Evolutionary conservation across 2,888 invertebrate genomes (phyloP), one percentile per base, ranked within the genome.

Genomic region (Eulithis prunata): DNA sequence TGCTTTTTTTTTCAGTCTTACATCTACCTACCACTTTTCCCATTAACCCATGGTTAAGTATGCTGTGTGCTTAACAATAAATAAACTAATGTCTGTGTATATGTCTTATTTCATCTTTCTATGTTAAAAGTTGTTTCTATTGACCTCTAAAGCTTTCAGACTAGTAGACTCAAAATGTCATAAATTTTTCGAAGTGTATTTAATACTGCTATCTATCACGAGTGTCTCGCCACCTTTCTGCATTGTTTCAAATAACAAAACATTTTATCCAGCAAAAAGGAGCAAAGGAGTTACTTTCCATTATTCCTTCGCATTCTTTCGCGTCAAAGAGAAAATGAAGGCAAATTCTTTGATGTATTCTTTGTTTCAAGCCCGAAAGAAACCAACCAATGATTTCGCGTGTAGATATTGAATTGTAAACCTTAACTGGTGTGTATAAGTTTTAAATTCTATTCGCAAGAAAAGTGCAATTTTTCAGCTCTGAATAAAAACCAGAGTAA

Each of bases 311-410:
- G 64, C 71, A 70, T 74, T 74, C 70, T 68, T 71, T 70, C 32
- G 67, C 71, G 69, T 72, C 68, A 70, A 74, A 72, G 72, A 51
- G 54, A 64, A 63, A 69, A 69, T 62, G 63, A 72, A 75, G 71
- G 73, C 60, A 67, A 68, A 69, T 70, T 66, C 67, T 70, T 61
- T 68, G 73, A 74, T 75, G 71, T 75, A 78, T 76, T 69, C 70
- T 72, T 69, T 69, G 62, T 64, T 73, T 77, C 61, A 70, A 64
- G 32, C 52, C 45, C 52, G 36, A 45, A 52, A 51, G 56, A 58
- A 58, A 58, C 57, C 49, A 49, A 49, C 51, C 52, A 43, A 43
- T 59, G 52, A 43, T 45, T 52, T 21, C 7, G 52, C 14, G 13
- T 43, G 8, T 43, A 2, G 32, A 12, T 11, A 61, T 36, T 5